Base-by-base conservation (phyloP, 2,113 vertebrate genomes). In the Diadophis punctatus region DNA sequence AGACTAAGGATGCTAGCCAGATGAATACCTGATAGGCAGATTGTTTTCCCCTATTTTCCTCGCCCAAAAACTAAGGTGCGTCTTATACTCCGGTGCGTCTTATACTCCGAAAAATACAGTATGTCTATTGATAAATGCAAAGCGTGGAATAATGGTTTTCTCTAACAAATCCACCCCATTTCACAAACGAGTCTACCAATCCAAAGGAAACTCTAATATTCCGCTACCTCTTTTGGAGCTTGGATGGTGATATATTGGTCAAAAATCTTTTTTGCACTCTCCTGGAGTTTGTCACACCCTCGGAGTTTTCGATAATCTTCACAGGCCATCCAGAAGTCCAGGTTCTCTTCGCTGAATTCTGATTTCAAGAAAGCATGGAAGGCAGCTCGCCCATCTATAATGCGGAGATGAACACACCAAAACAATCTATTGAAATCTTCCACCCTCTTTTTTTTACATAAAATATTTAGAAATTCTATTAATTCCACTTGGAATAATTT, bases 291-390 rank as follows among this genome's bases (percentile, higher is more conserved):
- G 53, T 63, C 88, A 18, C 92, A 93, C 8, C 92, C 87, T 10
- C 80, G 74, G 55, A 93, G 92, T 34, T 93, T 93, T 23, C 92
- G 74, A 56, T 93, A 93, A 5, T 93, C 92, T 93, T 93, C 92
- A 14, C 92, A 93, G 0, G 92, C 92, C 74, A 93, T 3, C 92
- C 92, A 93, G 51, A 93, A 93, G n/a, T 93, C 92, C 80, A 93
- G 46, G 23, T 93, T 93, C 88, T 93, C 92, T 90, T 93, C 92
- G 1, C 92, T 93, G 88, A 93, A 93, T 49, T 93, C 92, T 3
- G 92, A 93, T 39, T 93, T 84, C 88, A 93, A 27, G 55, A 93
- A 93, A 86, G 88, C 23, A 11, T 4, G 92, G 27, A 93, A 93
- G 48, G 88, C 74, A 51, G 74, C 27, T 16, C 43, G 92, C 1